Conservation (phyloP, 2,888 invertebrate genomes). For the Stenodera caucasica region DNA sequence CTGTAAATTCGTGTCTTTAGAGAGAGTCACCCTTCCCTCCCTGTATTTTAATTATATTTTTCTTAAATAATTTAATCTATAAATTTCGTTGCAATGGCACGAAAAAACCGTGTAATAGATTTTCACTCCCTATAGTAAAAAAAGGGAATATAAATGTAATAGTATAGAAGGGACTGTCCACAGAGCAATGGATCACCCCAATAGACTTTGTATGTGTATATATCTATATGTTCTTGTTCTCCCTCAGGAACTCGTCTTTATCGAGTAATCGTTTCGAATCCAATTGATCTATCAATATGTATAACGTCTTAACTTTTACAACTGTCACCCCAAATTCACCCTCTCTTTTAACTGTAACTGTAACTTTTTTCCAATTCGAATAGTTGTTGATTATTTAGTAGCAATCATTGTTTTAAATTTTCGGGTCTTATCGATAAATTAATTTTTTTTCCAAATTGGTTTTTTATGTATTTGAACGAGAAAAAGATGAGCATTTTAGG, state of each 20-base stretch:
- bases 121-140: conserved; percentile 40
- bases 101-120: conserved; percentile 44
- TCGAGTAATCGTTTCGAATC: conserved; percentile 56
- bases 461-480: background rate
- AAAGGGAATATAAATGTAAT: conserved; percentile 44
- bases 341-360: conserved; percentile 5
- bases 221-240: conserved; percentile 9
- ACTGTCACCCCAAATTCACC: conserved; percentile 33
- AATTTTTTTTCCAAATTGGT: no score
- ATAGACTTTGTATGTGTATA: conserved; percentile 32
- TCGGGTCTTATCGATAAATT: background rate
- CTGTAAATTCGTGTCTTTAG: no score
- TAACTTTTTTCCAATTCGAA: background rate
- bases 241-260: conserved; percentile 51
- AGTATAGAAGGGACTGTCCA: conserved; percentile 42
- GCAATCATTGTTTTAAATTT: background rate
- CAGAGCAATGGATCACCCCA: conserved; percentile 47
- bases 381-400: conserved; percentile 2
- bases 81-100: conserved; percentile 35
- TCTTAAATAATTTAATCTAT: conserved; percentile 11
- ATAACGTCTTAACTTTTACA: conserved; percentile 54
- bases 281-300: conserved; percentile 58
- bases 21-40: no score
- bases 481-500: background rate
- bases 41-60: background rate